Conservation (phyloP, 2,888 invertebrate genomes). For the Parochlus steinenii region DNA sequence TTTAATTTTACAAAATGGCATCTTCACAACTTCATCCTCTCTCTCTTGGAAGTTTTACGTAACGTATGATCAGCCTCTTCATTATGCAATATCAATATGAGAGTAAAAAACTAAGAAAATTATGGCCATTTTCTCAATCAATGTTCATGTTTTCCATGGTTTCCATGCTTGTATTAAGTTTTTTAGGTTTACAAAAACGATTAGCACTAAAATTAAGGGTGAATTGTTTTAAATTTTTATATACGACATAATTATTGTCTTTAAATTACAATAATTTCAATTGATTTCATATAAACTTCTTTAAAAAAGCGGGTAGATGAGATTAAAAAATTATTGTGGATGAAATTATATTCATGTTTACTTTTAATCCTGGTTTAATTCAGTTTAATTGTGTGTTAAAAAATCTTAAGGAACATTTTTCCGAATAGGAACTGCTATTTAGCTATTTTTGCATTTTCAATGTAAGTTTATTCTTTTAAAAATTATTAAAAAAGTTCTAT, state of each 20-base stretch:
- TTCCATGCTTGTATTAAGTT: constrained; percentile 1
- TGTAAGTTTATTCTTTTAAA: too few species aligned
- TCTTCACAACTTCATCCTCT: too few species aligned
- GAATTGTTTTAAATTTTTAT: too few species aligned
- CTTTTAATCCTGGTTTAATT: not conserved
- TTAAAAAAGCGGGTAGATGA: not conserved
- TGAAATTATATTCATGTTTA: not conserved
- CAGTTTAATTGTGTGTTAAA: not conserved
- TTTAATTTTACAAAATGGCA: too few species aligned
- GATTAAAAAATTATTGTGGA: not conserved
- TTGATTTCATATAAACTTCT: too few species aligned
- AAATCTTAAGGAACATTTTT: constrained; percentile 11
- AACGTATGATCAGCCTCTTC: too few species aligned
- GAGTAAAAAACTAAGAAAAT: not conserved
- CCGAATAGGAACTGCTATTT: constrained; percentile 11
- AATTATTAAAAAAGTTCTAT: too few species aligned
- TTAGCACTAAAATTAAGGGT: too few species aligned
- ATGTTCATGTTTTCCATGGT: not conserved
- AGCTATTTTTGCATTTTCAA: not conserved
- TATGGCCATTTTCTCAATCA: constrained; percentile 1
- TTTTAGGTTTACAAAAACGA: not conserved
- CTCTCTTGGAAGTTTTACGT: too few species aligned
- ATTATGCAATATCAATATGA: too few species aligned
- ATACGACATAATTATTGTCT: too few species aligned
- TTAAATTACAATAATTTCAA: too few species aligned